Percentiles rank a stretch among this genome's conserved stretches.
Conservation (phyloP, 2,113 vertebrate species). For the Phrynocephalus versicolor region DNA sequence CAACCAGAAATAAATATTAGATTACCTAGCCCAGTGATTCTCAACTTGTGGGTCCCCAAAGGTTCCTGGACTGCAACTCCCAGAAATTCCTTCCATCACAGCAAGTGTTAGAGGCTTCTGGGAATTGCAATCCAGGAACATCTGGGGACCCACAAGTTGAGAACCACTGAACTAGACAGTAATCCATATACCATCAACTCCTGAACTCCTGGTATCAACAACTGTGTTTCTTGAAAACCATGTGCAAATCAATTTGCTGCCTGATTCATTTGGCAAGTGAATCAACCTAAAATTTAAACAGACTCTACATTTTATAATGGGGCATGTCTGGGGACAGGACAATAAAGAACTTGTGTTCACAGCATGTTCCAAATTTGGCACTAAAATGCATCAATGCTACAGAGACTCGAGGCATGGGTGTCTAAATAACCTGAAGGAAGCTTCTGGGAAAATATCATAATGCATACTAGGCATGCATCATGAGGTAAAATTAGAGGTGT, state of each 20-base stretch:
- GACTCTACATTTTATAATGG: background rate
- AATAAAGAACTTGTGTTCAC: background rate
- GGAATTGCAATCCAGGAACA: too few species aligned
- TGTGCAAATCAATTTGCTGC: background rate
- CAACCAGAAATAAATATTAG: background rate
- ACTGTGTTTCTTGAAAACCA: background rate
- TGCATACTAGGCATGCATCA: background rate
- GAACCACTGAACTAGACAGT: too few species aligned
- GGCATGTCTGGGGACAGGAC: background rate
- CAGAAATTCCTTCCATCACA: too few species aligned
- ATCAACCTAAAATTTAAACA: background rate
- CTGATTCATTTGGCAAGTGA: background rate
- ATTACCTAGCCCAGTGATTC: too few species aligned
- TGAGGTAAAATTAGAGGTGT: background rate
- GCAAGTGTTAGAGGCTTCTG: too few species aligned
- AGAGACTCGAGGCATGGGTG: background rate
- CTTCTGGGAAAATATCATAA: background rate
- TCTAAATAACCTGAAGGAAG: background rate
- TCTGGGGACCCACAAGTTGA: too few species aligned
- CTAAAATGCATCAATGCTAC: background rate
- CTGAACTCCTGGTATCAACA: background rate
- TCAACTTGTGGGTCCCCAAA: too few species aligned
- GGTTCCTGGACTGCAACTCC: too few species aligned
- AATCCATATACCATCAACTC: background rate
- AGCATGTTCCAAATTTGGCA: background rate